A percentile compares a stretch with the other conserved stretches of the same genome.
Conservation (phyloP, 2,888 invertebrate genomes). For the Caenorhabditis wallacei region DNA sequence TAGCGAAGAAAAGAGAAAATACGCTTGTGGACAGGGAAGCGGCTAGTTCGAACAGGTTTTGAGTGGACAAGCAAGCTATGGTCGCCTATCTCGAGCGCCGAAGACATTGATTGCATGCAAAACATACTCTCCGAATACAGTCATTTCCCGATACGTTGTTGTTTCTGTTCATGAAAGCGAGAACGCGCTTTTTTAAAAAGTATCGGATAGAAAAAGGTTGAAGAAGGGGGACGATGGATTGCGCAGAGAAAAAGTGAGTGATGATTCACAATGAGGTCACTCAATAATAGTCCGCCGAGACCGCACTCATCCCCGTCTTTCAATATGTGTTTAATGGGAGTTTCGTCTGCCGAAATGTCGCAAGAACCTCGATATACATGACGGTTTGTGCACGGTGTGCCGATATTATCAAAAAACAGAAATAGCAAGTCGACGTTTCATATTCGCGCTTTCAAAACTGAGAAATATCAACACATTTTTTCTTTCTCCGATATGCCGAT, state of each 20-base stretch:
- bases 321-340: slow-evolving; percentile 63
- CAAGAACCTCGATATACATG: slow-evolving; percentile 40
- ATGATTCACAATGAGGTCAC: slow-evolving; percentile 59
- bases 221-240: not conserved
- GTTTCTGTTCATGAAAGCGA: slow-evolving; percentile 18
- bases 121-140: slow-evolving; percentile 28
- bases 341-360: slow-evolving; percentile 58
- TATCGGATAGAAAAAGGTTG: slow-evolving; percentile 13
- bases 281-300: slow-evolving; percentile 49
- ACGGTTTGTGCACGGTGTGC: slow-evolving; percentile 59
- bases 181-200: slow-evolving; percentile 27
- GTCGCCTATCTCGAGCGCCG: slow-evolving; percentile 57
- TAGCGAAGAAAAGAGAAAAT: slow-evolving; percentile 41
- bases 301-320: slow-evolving; percentile 50
- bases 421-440: slow-evolving; percentile 22
- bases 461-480: slow-evolving; percentile 35
- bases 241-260: slow-evolving; percentile 15
- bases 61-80: slow-evolving; percentile 62
- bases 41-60: slow-evolving; percentile 63
- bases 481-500: slow-evolving; percentile 28
- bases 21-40: slow-evolving; percentile 51
- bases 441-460: slow-evolving; percentile 1
- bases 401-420: slow-evolving; percentile 36
- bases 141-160: not conserved
- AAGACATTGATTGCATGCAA: slow-evolving; percentile 56